Evolutionary conservation across 2,797 vertebrate species (phyloP).

Genomic region (Apogon talboti): DNA sequence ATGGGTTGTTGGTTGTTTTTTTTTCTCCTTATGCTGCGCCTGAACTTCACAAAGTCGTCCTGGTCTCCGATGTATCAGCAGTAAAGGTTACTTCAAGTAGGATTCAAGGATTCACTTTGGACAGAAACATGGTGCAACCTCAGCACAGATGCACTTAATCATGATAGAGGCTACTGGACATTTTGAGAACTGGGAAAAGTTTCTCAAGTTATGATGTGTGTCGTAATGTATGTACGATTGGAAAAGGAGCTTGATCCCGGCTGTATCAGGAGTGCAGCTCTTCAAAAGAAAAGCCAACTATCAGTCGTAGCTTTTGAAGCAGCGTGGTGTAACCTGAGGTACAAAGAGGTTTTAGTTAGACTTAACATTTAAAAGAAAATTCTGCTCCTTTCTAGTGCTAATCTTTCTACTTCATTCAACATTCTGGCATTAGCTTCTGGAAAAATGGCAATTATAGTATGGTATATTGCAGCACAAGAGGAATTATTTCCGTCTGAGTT

Average conservation of each 20-base stretch:
- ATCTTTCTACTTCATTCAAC: slow-evolving; percentile 28
- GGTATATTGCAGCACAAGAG: neutral
- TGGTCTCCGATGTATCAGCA: slow-evolving; percentile 22
- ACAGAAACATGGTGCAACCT: neutral
- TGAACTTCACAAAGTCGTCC: slow-evolving; percentile 25
- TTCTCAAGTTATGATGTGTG: neutral
- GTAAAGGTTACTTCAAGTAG: slow-evolving; percentile 5
- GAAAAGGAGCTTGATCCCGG: slow-evolving; percentile 5
- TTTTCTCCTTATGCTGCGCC: slow-evolving; percentile 15
- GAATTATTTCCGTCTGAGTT: slow-evolving; percentile 40
- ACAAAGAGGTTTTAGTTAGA: slow-evolving; percentile 18
- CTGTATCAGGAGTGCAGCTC: slow-evolving; percentile 28
- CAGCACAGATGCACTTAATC: neutral
- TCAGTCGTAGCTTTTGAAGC: slow-evolving; percentile 39
- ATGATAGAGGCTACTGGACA: neutral
- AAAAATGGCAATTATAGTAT: slow-evolving; percentile 12
- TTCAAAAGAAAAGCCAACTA: slow-evolving; percentile 38
- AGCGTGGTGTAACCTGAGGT: slow-evolving; percentile 36
- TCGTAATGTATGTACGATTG: slow-evolving; percentile 1
- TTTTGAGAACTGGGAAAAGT: neutral
- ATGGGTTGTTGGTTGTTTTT: slow-evolving; percentile 30
- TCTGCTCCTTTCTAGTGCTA: slow-evolving; percentile 2
- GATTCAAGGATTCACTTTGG: neutral
- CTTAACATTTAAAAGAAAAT: slow-evolving; percentile 33
- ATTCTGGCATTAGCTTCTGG: slow-evolving; percentile 7